These are phyloP conservation scores for Argya squamiceps DNA, from an alignment of 2,797 vertebrate genomes.

Conservation along the genomic window DNA sequence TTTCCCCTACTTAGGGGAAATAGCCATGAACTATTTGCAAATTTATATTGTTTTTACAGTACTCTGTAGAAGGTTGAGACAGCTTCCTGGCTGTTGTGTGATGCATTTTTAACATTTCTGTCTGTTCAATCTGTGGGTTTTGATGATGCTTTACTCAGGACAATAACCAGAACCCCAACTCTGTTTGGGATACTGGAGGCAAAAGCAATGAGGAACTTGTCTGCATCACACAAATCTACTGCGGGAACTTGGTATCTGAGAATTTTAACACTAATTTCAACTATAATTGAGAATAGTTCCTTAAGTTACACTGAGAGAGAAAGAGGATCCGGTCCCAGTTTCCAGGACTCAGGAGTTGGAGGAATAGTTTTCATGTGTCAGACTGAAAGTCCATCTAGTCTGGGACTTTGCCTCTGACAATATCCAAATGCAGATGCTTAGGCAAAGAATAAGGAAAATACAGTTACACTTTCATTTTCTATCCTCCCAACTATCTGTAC, in stretches of 20 bases:
- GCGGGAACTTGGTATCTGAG: not conserved
- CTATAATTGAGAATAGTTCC: not conserved
- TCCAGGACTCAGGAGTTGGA: not conserved
- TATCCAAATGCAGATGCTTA: not conserved
- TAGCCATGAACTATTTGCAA: not conserved
- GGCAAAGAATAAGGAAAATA: not conserved
- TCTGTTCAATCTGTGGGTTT: not conserved
- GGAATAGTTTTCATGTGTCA: not conserved
- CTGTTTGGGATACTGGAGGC: not conserved
- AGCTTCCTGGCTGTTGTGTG: not conserved
- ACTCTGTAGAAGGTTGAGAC: not conserved
- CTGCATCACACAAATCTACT: not conserved
- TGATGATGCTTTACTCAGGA: not conserved
- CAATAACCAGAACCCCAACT: not conserved
- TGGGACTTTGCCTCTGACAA: not conserved
- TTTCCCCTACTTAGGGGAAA: too few relatives aligned
- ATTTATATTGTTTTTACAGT: not conserved
- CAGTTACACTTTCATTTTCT: not conserved
- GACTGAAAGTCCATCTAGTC: not conserved
- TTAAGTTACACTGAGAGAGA: not conserved
- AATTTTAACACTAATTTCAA: not conserved
- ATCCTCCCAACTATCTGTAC: not conserved
- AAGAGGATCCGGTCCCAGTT: not conserved
- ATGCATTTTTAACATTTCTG: not conserved
- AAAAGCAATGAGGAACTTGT: fast-evolving